Percentiles rank a stretch among this genome's conserved stretches.
phyloP scores from a whole-genome alignment of 2,888 invertebrate genomes.

The Xanthia icteritia region DNA sequence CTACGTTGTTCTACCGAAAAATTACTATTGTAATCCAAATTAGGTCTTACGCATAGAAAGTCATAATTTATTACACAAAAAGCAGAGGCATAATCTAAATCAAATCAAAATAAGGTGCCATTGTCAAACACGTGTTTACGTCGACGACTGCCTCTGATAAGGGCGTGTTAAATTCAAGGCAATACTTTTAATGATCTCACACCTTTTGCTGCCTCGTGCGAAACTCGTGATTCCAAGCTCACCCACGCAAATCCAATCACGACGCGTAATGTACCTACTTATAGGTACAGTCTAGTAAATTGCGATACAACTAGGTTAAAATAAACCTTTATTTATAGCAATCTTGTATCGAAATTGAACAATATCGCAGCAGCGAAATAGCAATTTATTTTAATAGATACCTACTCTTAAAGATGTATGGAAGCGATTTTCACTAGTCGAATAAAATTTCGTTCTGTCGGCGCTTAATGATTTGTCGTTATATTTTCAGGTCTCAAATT shows the following conservation, averaged over 20 bases:
- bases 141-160: constrained; percentile 3
- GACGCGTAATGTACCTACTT: constrained; percentile 25
- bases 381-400: constrained; percentile 43
- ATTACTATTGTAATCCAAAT: background rate
- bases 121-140: constrained; percentile 44
- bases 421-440: constrained; percentile 6
- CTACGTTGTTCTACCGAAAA: background rate
- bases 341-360: constrained; percentile 42
- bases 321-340: constrained; percentile 32
- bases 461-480: constrained; percentile 32
- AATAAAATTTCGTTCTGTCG: constrained; percentile 22
- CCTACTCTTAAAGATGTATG: background rate
- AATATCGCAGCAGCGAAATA: constrained; percentile 24
- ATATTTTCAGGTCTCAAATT: constrained; percentile 7
- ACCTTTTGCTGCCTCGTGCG: constrained; percentile 29
- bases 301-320: constrained; percentile 43
- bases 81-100: background rate
- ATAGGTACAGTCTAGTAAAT: constrained; percentile 36
- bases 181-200: constrained; percentile 57
- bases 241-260: constrained; percentile 47
- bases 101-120: background rate
- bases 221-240: constrained; percentile 32
- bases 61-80: background rate
- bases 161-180: constrained; percentile 38
- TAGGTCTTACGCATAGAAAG: background rate